These are phyloP conservation scores for Mugil cephalus DNA, from an alignment of 2,113 vertebrate species.

Conservation along the genomic window DNA sequence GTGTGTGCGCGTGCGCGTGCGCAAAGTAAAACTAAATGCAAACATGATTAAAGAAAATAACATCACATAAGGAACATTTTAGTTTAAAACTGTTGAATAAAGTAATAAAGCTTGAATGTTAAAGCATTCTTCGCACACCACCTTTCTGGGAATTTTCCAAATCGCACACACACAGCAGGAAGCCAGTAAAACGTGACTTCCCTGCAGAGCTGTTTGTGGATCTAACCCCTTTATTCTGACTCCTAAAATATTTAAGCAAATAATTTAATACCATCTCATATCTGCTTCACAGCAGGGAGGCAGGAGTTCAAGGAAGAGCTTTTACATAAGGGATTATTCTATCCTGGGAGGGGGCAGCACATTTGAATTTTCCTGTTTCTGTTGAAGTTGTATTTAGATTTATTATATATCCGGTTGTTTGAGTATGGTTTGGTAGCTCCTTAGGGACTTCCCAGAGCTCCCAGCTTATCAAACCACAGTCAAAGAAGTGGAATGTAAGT, in stretches of 20 bases:
- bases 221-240: slow-evolving; percentile 47
- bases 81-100: too few species aligned
- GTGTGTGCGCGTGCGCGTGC: too few species aligned
- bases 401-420: neutral
- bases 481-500: too few species aligned
- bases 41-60: neutral
- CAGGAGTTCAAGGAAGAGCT: slow-evolving; percentile 3
- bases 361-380: slow-evolving; percentile 1
- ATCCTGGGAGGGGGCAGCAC: neutral
- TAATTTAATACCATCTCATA: slow-evolving; percentile 42
- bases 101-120: neutral
- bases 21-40: neutral
- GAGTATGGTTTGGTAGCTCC: too few species aligned
- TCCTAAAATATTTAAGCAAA: slow-evolving; percentile 53
- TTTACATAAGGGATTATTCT: neutral
- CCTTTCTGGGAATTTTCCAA: neutral
- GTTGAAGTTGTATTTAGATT: neutral
- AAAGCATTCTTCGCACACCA: neutral
- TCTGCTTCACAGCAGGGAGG: slow-evolving; percentile 23
- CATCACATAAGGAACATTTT: neutral
- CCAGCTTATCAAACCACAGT: too few species aligned
- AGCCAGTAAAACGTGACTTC: slow-evolving; percentile 37
- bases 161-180: neutral
- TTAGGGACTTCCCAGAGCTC: too few species aligned
- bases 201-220: slow-evolving; percentile 65